Evolutionary conservation across 30 jellyfish, hydroid and myxozoan species (phyloP).

Genomic region (Haliclystus octoradiatus): DNA sequence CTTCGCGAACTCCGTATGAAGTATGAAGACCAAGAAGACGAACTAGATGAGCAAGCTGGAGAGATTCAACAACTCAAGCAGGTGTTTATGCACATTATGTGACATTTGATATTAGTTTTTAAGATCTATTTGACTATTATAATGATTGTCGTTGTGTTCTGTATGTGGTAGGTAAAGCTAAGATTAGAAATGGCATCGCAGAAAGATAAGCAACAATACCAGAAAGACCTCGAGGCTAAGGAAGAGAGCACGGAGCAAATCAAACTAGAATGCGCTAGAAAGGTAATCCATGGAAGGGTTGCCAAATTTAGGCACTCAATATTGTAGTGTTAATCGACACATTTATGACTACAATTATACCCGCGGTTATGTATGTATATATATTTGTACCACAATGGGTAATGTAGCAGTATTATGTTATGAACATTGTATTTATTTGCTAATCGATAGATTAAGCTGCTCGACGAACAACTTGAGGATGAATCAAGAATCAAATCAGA

Average conservation of each 20-base stretch:
- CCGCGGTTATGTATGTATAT: too few species aligned
- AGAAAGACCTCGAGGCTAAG: constrained; percentile 62
- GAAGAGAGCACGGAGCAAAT: constrained; percentile 84
- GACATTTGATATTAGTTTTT: not conserved
- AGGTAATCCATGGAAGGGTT: too few species aligned
- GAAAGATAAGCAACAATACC: constrained; percentile 77
- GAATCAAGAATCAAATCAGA: constrained; percentile 58
- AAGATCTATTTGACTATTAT: not conserved
- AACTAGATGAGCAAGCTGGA: constrained; percentile 96
- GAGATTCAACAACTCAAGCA: constrained; percentile 82
- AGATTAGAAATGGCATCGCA: constrained; percentile 75
- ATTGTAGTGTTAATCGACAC: too few species aligned
- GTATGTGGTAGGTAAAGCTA: constrained; percentile 68
- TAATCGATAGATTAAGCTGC: constrained; percentile 70
- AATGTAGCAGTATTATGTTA: too few species aligned
- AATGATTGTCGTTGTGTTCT: too few species aligned
- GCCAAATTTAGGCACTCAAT: too few species aligned
- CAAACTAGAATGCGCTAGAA: constrained; percentile 62
- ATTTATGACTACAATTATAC: too few species aligned
- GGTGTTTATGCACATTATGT: too few species aligned
- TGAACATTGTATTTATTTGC: too few species aligned
- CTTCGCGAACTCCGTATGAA: constrained; percentile 69
- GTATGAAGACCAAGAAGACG: constrained; percentile 92
- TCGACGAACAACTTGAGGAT: constrained; percentile 89
- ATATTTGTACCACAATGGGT: too few species aligned